phyloP scores from a whole-genome alignment of 2,797 vertebrate genomes.

The Oreortyx pictus region DNA sequence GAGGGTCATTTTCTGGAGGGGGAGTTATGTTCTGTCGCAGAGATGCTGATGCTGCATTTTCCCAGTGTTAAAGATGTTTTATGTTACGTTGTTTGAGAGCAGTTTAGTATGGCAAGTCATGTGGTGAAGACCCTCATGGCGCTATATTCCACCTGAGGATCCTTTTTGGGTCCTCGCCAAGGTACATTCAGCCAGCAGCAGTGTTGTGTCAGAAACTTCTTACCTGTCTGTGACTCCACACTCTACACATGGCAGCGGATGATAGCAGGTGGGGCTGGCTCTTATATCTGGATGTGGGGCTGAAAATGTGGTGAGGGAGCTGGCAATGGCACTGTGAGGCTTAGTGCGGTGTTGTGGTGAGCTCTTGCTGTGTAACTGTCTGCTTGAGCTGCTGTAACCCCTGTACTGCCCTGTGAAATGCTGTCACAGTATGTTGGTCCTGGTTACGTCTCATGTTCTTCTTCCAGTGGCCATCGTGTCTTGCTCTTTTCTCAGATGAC shows the following conservation, averaged over 20 bases:
- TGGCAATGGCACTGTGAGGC: accelerated
- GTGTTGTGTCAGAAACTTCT: not conserved
- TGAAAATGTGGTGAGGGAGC: not conserved
- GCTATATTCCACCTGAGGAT: not conserved
- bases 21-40: not conserved
- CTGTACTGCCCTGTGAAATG: not conserved
- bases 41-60: not conserved
- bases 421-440: not conserved
- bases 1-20: not conserved
- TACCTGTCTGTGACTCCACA: not conserved
- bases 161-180: not conserved
- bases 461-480: slow-evolving; percentile 87
- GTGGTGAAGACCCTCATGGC: accelerated
- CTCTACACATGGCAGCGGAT: not conserved
- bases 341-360: not conserved
- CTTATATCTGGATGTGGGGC: not conserved
- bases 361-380: not conserved
- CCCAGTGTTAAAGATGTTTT: not conserved
- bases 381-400: not conserved
- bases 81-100: not conserved
- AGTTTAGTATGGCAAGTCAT: not conserved
- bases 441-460: not conserved
- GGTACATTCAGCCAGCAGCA: not conserved
- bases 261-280: not conserved
- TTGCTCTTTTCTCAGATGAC: slow-evolving; percentile 97